A percentile compares a stretch with the other conserved stretches of the same genome.
Evolutionary conservation across 2,113 vertebrate species (phyloP).

Genomic region (Strix aluco): DNA sequence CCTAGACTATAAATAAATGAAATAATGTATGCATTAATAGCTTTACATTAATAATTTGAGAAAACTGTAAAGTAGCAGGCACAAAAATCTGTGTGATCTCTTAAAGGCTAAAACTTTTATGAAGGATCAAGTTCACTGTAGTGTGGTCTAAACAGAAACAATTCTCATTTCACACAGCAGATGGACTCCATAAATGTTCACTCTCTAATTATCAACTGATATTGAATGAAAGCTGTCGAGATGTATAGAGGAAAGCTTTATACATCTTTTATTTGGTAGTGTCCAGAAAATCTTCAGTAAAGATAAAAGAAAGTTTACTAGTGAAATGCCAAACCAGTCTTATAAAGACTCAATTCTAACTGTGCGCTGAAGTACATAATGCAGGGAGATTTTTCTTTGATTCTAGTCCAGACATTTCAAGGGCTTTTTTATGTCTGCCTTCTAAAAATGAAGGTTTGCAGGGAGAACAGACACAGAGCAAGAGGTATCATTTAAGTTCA

Average conservation of each 20-base stretch:
- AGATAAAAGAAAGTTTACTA: background rate
- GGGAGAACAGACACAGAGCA: background rate
- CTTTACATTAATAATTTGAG: background rate
- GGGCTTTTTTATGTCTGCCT: background rate
- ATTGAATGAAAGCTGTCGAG: background rate
- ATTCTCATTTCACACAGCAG: background rate
- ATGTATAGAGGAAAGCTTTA: background rate
- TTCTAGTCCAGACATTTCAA: conserved; percentile 22
- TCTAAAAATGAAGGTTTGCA: conserved; percentile 16
- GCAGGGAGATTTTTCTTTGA: conserved; percentile 1
- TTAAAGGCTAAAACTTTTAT: background rate
- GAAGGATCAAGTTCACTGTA: background rate
- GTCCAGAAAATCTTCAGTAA: background rate
- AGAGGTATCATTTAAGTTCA: conserved; percentile 28
- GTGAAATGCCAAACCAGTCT: background rate
- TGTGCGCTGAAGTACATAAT: background rate
- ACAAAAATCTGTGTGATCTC: background rate
- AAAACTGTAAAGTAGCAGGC: background rate
- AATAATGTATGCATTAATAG: background rate
- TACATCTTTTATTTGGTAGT: background rate
- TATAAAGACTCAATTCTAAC: background rate
- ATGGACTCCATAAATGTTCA: background rate
- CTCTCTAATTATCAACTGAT: background rate
- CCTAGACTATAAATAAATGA: background rate
- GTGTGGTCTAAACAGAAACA: background rate